Percentiles rank a stretch among this genome's conserved stretches.
These are phyloP conservation scores for Clepsis dumicolana DNA, from an alignment of 2,888 invertebrate genomes.

Conservation along the genomic window DNA sequence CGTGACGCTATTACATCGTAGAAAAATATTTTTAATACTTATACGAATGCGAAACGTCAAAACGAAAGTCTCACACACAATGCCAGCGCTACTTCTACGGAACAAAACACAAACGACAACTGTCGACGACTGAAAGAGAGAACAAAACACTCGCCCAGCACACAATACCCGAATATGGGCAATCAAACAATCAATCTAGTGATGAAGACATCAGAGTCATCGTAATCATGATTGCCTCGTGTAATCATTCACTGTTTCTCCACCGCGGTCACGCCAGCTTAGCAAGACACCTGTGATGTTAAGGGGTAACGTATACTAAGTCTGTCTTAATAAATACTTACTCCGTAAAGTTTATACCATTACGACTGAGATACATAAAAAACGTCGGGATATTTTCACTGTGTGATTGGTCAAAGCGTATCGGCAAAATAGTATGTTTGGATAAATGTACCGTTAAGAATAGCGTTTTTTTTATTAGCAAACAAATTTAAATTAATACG, in stretches of 20 bases:
- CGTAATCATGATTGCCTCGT: slow-evolving; percentile 47
- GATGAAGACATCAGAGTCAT: slow-evolving; percentile 57
- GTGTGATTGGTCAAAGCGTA: too few species aligned
- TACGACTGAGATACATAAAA: too few species aligned
- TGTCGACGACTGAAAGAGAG: not conserved
- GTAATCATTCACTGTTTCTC: slow-evolving; percentile 67
- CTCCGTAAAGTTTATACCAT: too few species aligned
- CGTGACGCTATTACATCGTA: too few species aligned
- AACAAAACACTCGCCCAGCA: slow-evolving; percentile 19
- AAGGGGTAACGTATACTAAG: slow-evolving; percentile 13
- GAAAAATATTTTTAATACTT: too few species aligned
- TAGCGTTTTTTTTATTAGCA: too few species aligned
- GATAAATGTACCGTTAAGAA: too few species aligned
- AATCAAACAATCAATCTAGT: slow-evolving; percentile 37
- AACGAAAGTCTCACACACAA: not conserved
- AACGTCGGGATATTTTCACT: too few species aligned
- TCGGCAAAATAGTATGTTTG: too few species aligned
- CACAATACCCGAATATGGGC: slow-evolving; percentile 34
- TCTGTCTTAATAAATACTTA: not conserved
- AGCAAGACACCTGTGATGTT: slow-evolving; percentile 49
- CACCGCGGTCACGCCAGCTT: slow-evolving; percentile 56
- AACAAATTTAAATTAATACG: too few species aligned
- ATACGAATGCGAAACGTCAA: not conserved
- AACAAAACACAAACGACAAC: not conserved
- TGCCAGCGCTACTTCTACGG: not conserved